These are phyloP conservation scores for Ispidina lecontei DNA, from an alignment of 2,797 vertebrate genomes.

Conservation along the genomic window DNA sequence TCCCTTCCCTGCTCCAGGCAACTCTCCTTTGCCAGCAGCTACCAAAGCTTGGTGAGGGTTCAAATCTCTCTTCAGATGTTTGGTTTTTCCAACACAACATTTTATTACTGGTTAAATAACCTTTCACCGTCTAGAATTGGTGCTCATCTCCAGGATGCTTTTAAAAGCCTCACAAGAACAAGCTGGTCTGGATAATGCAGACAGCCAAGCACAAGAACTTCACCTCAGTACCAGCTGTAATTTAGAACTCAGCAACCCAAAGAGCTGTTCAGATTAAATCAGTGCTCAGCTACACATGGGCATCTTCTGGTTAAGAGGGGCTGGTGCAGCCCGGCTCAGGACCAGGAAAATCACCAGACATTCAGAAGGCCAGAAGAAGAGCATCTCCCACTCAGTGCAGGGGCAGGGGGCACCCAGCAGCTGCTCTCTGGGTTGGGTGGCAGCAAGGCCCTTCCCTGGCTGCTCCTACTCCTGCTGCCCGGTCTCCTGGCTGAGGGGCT, in stretches of 20 bases:
- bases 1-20: background rate
- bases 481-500: background rate
- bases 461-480: background rate
- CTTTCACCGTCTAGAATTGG: background rate
- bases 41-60: background rate
- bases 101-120: background rate
- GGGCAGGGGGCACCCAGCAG: background rate
- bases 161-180: background rate
- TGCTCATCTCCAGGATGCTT: background rate
- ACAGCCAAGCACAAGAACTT: background rate
- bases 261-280: background rate
- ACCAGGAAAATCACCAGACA: background rate
- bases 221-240: background rate
- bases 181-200: background rate
- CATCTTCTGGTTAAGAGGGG: background rate
- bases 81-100: background rate
- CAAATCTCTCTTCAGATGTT: background rate
- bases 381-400: background rate
- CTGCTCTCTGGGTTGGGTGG: rapidly evolving
- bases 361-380: background rate
- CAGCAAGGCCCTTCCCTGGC: background rate
- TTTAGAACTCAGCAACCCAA: background rate
- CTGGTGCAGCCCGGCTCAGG: background rate
- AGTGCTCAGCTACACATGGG: rapidly evolving
- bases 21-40: background rate